Conservation (phyloP, 2,797 vertebrate genomes). For the Phylloscopus collybita region DNA sequence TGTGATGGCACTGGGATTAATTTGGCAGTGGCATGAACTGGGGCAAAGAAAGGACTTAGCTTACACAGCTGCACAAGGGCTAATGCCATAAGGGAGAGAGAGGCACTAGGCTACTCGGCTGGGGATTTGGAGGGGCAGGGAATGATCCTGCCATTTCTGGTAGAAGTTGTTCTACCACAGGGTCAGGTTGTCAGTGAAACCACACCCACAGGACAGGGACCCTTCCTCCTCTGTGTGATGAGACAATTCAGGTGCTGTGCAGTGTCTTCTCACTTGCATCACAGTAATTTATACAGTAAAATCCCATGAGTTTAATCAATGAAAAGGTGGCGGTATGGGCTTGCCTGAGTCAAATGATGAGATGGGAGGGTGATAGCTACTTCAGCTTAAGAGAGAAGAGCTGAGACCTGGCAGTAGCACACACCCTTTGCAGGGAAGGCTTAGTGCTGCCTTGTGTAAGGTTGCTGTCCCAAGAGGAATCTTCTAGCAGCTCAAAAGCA, state of each 20-base stretch:
- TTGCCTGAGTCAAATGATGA: background rate
- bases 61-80: background rate
- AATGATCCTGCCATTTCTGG: background rate
- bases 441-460: background rate
- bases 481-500: background rate
- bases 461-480: background rate
- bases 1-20: background rate
- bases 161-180: background rate
- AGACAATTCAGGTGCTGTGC: background rate
- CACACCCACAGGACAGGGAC: background rate
- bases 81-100: background rate
- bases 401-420: background rate
- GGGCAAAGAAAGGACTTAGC: background rate
- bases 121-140: background rate
- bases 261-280: background rate
- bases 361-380: background rate
- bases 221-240: background rate
- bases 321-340: background rate
- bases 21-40: background rate
- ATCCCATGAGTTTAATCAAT: background rate
- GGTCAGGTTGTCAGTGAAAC: background rate
- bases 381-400: background rate
- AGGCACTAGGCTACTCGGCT: accelerated
- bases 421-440: background rate
- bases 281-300: background rate